phyloP scores from a whole-genome alignment of 2,888 invertebrate species.

The Seladonia tumulorum region DNA sequence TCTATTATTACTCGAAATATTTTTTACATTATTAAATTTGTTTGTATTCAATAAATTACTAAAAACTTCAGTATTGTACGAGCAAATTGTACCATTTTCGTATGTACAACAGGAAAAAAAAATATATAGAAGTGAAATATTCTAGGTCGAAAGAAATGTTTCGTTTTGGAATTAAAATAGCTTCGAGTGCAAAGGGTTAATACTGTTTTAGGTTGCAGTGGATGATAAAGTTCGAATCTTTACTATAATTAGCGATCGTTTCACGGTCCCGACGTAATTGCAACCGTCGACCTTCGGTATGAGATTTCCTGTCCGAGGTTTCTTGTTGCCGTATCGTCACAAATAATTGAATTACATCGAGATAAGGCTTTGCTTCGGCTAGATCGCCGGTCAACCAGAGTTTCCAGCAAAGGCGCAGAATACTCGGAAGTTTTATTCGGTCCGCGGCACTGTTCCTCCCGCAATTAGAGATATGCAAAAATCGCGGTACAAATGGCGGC shows the following conservation, averaged over 20 bases:
- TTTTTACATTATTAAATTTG: too few relatives aligned
- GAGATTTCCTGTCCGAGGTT: background rate
- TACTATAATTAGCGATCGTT: too few relatives aligned
- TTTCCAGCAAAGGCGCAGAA: background rate
- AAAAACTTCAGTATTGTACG: too few relatives aligned
- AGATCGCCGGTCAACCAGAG: background rate
- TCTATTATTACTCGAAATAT: too few relatives aligned
- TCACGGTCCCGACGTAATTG: background rate
- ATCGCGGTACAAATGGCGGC: constrained; percentile 76
- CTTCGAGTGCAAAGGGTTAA: too few relatives aligned
- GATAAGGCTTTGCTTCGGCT: background rate
- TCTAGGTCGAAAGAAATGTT: too few relatives aligned
- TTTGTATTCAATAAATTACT: too few relatives aligned
- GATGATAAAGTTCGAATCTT: background rate
- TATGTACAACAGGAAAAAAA: too few relatives aligned
- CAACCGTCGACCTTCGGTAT: background rate
- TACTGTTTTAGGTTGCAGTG: too few relatives aligned
- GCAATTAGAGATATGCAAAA: constrained; percentile 77
- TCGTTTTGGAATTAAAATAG: too few relatives aligned
- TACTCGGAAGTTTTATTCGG: constrained; percentile 23
- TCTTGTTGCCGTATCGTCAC: background rate
- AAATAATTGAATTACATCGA: constrained; percentile 1
- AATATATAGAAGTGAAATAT: too few relatives aligned
- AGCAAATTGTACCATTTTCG: too few relatives aligned
- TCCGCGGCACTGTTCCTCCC: constrained; percentile 57